Evolutionary conservation across 2,888 invertebrate species (phyloP).

Genomic region (Pollenia griseotomentosa): DNA sequence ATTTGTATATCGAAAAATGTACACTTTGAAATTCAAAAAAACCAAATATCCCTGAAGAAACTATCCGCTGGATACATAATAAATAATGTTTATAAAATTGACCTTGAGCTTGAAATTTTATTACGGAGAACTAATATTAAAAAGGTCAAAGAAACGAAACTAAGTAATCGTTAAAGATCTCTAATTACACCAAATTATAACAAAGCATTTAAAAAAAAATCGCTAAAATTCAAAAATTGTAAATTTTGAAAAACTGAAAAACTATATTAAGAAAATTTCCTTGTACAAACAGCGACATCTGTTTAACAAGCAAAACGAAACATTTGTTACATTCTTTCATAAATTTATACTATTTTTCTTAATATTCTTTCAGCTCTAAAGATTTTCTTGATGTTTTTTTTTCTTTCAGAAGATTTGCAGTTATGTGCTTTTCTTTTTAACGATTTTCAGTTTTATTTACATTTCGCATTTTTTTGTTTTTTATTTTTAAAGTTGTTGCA

Average conservation of each 20-base stretch:
- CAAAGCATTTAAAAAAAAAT: too few relatives aligned
- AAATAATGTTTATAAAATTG: too few relatives aligned
- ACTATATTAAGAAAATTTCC: background rate
- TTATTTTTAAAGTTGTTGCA: background rate
- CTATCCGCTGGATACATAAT: too few relatives aligned
- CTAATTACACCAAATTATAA: too few relatives aligned
- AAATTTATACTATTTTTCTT: conserved; percentile 40
- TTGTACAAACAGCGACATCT: conserved; percentile 5
- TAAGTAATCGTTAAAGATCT: too few relatives aligned
- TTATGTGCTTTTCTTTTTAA: conserved; percentile 47
- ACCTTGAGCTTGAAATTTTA: too few relatives aligned
- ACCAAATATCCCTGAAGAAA: too few relatives aligned
- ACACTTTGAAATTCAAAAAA: too few relatives aligned
- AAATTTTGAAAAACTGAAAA: too few relatives aligned
- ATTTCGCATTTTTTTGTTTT: background rate
- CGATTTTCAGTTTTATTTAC: conserved; percentile 55
- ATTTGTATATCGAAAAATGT: too few relatives aligned
- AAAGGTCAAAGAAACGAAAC: too few relatives aligned
- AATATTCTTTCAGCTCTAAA: conserved; percentile 32
- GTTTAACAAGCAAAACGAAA: conserved; percentile 10
- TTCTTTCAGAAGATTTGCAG: conserved; percentile 25
- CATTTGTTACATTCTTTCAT: conserved; percentile 54
- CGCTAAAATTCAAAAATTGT: background rate
- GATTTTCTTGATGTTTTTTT: conserved; percentile 47
- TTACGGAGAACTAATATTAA: too few relatives aligned